Percentiles rank a stretch among this genome's conserved stretches.
Evolutionary conservation across 2,888 invertebrate species (phyloP).

Genomic region (Oegoconia quadripuncta): DNA sequence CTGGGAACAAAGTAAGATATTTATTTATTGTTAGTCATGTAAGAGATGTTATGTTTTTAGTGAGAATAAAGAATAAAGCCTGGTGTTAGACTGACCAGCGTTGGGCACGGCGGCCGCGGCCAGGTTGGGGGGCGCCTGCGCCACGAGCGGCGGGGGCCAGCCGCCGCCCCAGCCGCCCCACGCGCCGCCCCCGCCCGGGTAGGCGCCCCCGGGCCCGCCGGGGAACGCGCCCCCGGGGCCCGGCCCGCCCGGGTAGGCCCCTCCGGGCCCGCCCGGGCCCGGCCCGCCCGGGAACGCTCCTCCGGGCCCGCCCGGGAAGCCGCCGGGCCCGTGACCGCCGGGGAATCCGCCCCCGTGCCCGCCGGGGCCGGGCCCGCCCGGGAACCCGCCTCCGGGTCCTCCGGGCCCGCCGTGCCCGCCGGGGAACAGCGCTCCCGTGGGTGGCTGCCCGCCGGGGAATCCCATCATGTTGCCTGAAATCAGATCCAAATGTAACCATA

Average conservation of each 20-base stretch:
- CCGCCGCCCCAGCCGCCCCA: conserved; percentile 53
- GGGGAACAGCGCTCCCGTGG: conserved; percentile 13
- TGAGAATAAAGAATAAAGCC: neutral
- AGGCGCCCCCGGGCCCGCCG: conserved; percentile 17
- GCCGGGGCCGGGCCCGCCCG: neutral
- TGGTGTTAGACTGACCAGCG: conserved; percentile 32
- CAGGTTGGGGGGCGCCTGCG: conserved; percentile 50
- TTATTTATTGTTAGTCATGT: neutral
- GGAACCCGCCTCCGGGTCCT: neutral
- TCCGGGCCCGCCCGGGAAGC: no score
- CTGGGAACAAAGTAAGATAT: neutral
- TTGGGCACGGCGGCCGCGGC: conserved; percentile 30
- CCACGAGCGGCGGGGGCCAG: conserved; percentile 45
- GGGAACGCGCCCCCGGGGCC: conserved; percentile 21
- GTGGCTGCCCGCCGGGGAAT: conserved; percentile 1
- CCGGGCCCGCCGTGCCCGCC: conserved; percentile 8
- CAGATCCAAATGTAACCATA: neutral
- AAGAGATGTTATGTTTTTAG: neutral
- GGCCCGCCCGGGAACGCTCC: conserved; percentile 19
- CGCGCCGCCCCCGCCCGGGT: conserved; percentile 40
- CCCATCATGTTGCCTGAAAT: neutral
- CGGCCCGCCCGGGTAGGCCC: conserved; percentile 8
- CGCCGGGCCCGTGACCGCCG: conserved; percentile 4
- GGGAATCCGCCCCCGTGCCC: neutral
- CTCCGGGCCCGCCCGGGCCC: conserved; percentile 10